Evolutionary conservation across 1,140 invertebrate species (phyloP).

Genomic region (Musca domestica): DNA sequence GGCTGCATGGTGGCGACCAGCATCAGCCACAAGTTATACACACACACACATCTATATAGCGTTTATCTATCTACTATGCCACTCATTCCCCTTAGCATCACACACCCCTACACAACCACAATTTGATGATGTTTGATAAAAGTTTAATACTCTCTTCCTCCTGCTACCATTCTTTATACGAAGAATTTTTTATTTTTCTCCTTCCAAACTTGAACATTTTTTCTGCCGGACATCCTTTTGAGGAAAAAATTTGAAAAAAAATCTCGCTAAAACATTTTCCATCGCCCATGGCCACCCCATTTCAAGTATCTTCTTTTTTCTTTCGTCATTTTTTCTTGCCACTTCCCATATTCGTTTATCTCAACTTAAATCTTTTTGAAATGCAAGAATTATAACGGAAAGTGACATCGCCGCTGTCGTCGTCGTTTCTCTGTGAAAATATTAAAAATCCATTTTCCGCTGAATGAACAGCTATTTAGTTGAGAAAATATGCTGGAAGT

Average conservation of each 20-base stretch:
- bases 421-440: background rate
- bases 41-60: background rate
- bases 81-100: background rate
- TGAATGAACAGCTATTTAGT: conserved; percentile 16
- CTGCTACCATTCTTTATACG: background rate
- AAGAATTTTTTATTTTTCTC: background rate
- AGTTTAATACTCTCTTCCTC: background rate
- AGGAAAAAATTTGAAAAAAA: conserved; percentile 11
- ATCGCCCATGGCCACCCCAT: background rate
- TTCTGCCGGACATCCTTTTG: conserved; percentile 14
- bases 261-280: conserved; percentile 11
- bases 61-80: background rate
- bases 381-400: too few relatives aligned
- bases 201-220: background rate
- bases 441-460: conserved; percentile 23
- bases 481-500: conserved; percentile 7
- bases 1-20: too few relatives aligned
- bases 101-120: background rate
- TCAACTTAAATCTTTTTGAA: conserved; percentile 2
- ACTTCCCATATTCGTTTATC: background rate
- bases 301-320: background rate
- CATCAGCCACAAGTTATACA: too few relatives aligned
- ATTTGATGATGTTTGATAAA: background rate
- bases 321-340: too few relatives aligned
- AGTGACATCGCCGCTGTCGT: background rate